These are phyloP conservation scores for Heteromyza rotundicornis DNA, from an alignment of 2,888 invertebrate genomes.

Conservation along the genomic window DNA sequence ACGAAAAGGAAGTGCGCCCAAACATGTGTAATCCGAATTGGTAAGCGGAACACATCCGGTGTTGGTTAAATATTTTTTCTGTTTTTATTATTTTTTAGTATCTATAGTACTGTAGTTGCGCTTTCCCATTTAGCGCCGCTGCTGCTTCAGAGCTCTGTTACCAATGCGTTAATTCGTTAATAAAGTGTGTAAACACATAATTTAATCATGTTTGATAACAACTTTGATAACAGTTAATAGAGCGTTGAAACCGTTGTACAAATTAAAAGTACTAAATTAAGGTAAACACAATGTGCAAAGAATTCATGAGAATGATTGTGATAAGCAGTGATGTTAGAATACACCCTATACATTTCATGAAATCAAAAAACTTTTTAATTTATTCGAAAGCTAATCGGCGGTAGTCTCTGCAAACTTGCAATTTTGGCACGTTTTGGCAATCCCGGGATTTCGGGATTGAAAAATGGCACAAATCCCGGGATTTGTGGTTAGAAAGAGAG, in stretches of 20 bases:
- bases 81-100: constrained; percentile 12
- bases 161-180: constrained; percentile 55
- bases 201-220: constrained; percentile 15
- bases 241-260: constrained; percentile 57
- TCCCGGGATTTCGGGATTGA: too few species aligned
- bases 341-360: too few species aligned
- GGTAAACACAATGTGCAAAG: too few species aligned
- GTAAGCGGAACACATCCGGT: constrained; percentile 35
- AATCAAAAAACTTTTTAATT: too few species aligned
- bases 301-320: too few species aligned
- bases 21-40: constrained; percentile 25
- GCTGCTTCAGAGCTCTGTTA: neutral
- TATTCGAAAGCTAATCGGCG: too few species aligned
- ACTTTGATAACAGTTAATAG: constrained; percentile 47
- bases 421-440: too few species aligned
- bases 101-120: constrained; percentile 6
- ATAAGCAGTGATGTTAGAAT: too few species aligned
- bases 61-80: constrained; percentile 25
- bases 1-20: constrained; percentile 36
- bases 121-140: neutral
- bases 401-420: too few species aligned
- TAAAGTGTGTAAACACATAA: constrained; percentile 51
- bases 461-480: too few species aligned
- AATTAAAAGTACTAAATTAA: constrained; percentile 53
- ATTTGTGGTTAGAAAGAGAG: too few species aligned